phyloP scores from a whole-genome alignment of 2,888 invertebrate genomes.

The Catocala sponsa region DNA sequence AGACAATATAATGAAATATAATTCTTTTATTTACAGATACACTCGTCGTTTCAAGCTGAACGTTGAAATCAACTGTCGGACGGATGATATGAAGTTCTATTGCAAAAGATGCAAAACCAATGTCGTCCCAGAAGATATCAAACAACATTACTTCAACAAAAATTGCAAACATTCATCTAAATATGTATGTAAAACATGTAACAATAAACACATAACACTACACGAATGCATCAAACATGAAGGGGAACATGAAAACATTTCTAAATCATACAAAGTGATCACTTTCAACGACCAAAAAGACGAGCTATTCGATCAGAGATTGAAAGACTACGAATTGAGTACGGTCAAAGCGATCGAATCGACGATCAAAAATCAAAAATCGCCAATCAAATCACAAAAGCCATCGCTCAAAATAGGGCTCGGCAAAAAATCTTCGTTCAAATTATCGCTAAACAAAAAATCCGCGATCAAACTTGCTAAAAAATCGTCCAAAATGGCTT shows the following conservation, averaged over 20 bases:
- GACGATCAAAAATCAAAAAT: constrained; percentile 3
- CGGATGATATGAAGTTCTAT: constrained; percentile 7
- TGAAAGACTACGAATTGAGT: constrained; percentile 17
- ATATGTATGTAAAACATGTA: constrained; percentile 16
- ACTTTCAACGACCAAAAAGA: constrained; percentile 39
- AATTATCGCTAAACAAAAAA: too few relatives aligned
- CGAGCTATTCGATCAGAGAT: constrained; percentile 25
- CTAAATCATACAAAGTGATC: constrained; percentile 14
- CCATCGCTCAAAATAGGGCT: too few relatives aligned
- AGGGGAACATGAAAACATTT: constrained; percentile 7
- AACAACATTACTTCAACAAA: constrained; percentile 10
- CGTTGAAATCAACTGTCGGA: constrained; percentile 1
- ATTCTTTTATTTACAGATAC: constrained; percentile 10
- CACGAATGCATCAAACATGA: constrained; percentile 10
- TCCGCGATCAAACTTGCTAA: background rate
- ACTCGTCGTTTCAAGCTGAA: constrained; percentile 17
- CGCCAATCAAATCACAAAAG: too few relatives aligned
- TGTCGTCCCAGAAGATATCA: constrained; percentile 10
- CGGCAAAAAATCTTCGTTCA: background rate
- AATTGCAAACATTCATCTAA: constrained; percentile 3
- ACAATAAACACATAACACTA: constrained; percentile 5
- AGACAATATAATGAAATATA: too few relatives aligned
- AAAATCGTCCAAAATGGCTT: background rate
- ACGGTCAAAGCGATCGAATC: background rate
- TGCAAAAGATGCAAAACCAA: constrained; percentile 18